Evolutionary conservation across 2,113 vertebrate genomes (phyloP).

Genomic region (Indicator maculatus): DNA sequence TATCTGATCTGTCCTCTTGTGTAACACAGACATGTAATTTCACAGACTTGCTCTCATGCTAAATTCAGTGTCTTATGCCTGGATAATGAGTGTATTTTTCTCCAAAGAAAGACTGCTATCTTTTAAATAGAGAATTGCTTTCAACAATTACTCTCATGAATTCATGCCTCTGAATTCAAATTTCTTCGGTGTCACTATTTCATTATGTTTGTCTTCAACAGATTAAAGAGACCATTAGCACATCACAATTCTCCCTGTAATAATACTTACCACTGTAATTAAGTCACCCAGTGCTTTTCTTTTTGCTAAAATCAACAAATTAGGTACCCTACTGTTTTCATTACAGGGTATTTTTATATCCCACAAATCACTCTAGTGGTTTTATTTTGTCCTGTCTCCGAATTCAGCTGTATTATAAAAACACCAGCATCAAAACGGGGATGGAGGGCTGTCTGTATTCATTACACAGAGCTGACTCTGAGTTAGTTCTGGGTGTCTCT

Average conservation of each 20-base stretch:
- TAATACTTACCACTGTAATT: background rate
- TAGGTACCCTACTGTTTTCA: background rate
- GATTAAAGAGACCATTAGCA: background rate
- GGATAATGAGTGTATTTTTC: background rate
- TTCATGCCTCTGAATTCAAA: background rate
- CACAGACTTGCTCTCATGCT: background rate
- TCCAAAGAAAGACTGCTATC: background rate
- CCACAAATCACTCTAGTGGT: background rate
- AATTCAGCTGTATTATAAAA: background rate
- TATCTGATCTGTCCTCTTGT: background rate
- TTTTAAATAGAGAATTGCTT: background rate
- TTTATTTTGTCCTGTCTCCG: fast-evolving
- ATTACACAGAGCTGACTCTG: background rate
- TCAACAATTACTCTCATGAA: background rate
- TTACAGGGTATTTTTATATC: background rate
- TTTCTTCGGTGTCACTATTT: background rate
- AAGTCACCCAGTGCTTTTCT: background rate
- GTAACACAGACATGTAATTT: background rate
- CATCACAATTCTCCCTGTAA: background rate
- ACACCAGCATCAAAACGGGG: background rate
- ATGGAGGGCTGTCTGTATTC: background rate
- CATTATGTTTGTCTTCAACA: background rate
- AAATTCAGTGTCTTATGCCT: background rate
- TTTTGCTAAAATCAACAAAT: background rate
- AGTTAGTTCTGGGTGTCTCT: background rate